Base-by-base conservation (phyloP, 2,797 vertebrate species). In the Characodon lateralis region DNA sequence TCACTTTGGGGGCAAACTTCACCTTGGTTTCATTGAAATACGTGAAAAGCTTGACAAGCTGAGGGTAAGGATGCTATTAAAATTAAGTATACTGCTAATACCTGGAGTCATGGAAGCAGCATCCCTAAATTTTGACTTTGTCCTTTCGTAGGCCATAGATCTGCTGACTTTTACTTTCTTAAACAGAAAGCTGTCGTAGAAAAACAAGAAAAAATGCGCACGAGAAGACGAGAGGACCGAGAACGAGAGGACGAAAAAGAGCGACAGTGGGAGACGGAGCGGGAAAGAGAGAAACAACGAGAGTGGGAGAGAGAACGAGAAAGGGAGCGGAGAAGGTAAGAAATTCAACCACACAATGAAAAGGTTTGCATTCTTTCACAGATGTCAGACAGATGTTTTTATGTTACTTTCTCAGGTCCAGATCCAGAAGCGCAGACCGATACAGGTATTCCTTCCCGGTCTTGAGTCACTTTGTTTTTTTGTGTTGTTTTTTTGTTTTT, bases 11-110 rank as follows among this genome's bases (percentile, higher is more conserved):
- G 98, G 98, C 66, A 99, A 99, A 89, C 95, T 99, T 58, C 98
- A 99, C 90, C 93, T 99, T 78, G 98, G 98, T 85, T 99, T 99
- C 92, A 99, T 99, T 88, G 97, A 99, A 95, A 99, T 99, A 90
- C 96, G 98, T 58, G 98, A 99, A 93, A 99, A 99, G 85, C 96
- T 99, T 66, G 98, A 99, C 78, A 97, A 97, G 90, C 95, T 99
- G 77, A 96, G 97, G 96, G 98, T 99, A 82, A 89, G 85, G 12
- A 3, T 53, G 4, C 8, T 24, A 55, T 20, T 22, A 6, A 55
- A 22, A 8, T 7, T 6, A 24, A 7, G 6, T 55, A 6, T 55
- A 8, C 20, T 7, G 7, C 22, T 7, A 24, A 24, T 55, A 22
- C 53, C 20, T 41, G 8, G 4, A 66, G 63, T 5, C 63, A 41